A percentile compares a stretch with the other conserved stretches of the same genome.
phyloP scores from a whole-genome alignment of 2,888 invertebrate species.

The Ornithoptera alexandrae region DNA sequence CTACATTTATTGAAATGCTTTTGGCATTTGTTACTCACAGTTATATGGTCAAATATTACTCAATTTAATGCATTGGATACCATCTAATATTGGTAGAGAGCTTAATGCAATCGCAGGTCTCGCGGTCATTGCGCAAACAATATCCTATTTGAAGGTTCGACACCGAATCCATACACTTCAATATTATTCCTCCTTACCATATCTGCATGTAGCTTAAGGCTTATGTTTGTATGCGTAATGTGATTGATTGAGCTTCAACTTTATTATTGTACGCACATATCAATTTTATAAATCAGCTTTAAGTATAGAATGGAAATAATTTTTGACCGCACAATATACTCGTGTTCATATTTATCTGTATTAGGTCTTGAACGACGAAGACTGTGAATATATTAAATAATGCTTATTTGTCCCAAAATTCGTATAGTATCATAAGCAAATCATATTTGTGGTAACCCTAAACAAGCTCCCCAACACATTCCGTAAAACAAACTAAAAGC shows the following conservation, averaged over 20 bases:
- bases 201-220: neutral
- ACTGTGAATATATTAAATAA: constrained; percentile 1
- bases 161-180: constrained; percentile 38
- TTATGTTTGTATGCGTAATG: neutral
- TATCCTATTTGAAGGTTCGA: constrained; percentile 42
- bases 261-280: neutral
- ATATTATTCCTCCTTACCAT: neutral
- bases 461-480: constrained; percentile 21
- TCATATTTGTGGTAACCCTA: constrained; percentile 15
- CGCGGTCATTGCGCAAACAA: constrained; percentile 41
- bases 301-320: neutral
- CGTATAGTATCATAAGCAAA: constrained; percentile 7
- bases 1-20: neutral
- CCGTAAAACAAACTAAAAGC: constrained; percentile 34
- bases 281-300: neutral
- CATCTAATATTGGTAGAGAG: constrained; percentile 48
- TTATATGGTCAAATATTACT: constrained; percentile 33
- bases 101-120: constrained; percentile 56
- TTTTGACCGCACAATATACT: neutral
- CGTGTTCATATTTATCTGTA: neutral
- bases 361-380: neutral
- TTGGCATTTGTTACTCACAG: neutral
- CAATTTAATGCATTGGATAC: constrained; percentile 53
- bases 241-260: neutral
- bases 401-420: constrained; percentile 3